Evolutionary conservation across 2,888 invertebrate genomes (phyloP), one percentile per base, ranked within the genome.

Genomic region (Hanleya hanleyi): DNA sequence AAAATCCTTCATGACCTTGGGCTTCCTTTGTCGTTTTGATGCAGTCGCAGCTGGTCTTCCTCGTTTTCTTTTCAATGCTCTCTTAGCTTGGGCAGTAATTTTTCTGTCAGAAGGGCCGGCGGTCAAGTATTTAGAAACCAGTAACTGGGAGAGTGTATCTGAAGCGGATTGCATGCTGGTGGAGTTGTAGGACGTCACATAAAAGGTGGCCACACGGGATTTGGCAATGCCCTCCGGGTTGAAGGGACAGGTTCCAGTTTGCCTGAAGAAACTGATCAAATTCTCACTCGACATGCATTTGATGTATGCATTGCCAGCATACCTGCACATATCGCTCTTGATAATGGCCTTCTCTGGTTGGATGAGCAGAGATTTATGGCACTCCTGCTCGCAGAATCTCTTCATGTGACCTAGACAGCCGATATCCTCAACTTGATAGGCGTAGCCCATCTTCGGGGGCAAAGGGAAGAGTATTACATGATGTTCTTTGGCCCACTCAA

Each of bases 401-500:
- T 77, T 74, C 33, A 81, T 73, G 12, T 74, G 73, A 18, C 75
- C 66, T 69, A 78, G 78, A 68, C 79, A 79, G 15, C 77, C 78
- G n/a, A 76, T 73, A 41, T 62, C 41, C 3, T 49, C 26, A 37
- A 38, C n/a, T 22, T 37, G 33, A 0, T 32, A 3, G 12, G 49
- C 68, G 65, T 76, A 75, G 9, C 69, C 38, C 18, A 73, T 67
- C 50, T 73, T 72, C 33, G 79, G 77, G 15, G 81, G 81, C 26
- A 80, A 69, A 7, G 80, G 76, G 74, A 81, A 81, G 32, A 81
- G 70, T 51, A 79, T 72, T 41, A 81, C 79, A 67, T 81, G 80
- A 38, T 73, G 75, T 38, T 71, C 69, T 38, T 76, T 78, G 0
- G 81, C 81, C 81, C 79, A 81, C 7, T 77, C 75, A 29, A 81